phyloP scores from a whole-genome alignment of 2,113 vertebrate genomes.

The Petaurus breviceps region DNA sequence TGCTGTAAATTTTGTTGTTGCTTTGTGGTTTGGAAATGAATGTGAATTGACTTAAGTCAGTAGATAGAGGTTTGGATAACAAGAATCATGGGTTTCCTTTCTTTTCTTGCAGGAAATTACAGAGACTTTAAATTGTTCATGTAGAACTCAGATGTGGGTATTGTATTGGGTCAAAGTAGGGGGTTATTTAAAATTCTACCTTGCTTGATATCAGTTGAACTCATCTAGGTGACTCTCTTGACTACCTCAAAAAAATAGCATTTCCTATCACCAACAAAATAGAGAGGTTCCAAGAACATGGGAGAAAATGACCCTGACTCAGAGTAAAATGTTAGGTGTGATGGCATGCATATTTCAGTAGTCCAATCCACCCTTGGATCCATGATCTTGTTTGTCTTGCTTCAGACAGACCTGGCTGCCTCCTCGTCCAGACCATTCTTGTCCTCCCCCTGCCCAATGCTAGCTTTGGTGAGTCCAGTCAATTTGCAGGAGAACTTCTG shows the following conservation, averaged over 20 bases:
- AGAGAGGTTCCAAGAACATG: not conserved
- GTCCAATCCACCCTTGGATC: not conserved
- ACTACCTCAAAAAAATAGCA: not conserved
- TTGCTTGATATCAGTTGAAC: not conserved
- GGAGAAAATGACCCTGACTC: not conserved
- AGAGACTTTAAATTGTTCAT: conserved; percentile 28
- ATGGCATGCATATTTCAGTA: not conserved
- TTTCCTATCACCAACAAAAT: not conserved
- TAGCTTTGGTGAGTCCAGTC: not conserved
- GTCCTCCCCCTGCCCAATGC: not conserved
- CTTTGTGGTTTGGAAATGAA: not conserved
- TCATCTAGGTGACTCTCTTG: not conserved
- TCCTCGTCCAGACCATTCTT: not conserved
- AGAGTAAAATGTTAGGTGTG: not conserved
- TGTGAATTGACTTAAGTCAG: conserved; percentile 26
- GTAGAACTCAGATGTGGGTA: conserved; percentile 8
- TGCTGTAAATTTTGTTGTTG: not conserved
- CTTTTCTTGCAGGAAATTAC: conserved; percentile 10
- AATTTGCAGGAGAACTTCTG: not conserved
- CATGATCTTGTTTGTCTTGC: not conserved
- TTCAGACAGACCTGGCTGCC: not conserved
- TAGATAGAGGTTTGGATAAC: conserved; percentile 29
- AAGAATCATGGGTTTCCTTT: conserved; percentile 34
- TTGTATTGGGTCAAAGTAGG: conserved; percentile 17
- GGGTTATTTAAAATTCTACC: conserved; percentile 14